Conservation (phyloP, 2,113 vertebrate species). For the Notothenia rossii region DNA sequence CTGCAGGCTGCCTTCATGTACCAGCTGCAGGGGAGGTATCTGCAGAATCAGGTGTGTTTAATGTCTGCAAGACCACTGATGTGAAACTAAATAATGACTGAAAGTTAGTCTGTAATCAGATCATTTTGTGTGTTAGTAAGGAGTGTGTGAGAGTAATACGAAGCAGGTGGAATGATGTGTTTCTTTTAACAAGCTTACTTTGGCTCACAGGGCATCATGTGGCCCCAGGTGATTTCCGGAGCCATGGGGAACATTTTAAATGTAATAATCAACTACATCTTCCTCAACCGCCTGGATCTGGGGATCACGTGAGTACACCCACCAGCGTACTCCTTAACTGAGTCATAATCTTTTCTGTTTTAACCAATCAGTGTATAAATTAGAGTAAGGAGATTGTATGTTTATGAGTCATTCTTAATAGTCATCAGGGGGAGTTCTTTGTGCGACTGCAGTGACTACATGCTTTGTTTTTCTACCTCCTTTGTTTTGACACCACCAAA, state of each 20-base stretch:
- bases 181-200: conserved; percentile 25
- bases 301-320: conserved; percentile 89
- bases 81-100: conserved; percentile 16
- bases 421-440: background rate
- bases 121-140: conserved; percentile 8
- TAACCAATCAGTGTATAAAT: background rate
- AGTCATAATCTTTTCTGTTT: background rate
- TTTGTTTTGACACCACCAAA: conserved; percentile 60
- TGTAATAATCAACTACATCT: conserved; percentile 87
- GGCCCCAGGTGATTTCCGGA: conserved; percentile 90
- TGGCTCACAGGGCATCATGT: conserved; percentile 88
- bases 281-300: conserved; percentile 86
- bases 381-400: background rate
- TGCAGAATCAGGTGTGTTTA: conserved; percentile 90
- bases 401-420: background rate
- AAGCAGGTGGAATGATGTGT: conserved; percentile 13
- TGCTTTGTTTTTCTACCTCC: conserved; percentile 9
- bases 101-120: conserved; percentile 17
- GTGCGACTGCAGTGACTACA: background rate
- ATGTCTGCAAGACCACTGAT: conserved; percentile 14
- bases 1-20: conserved; percentile 90
- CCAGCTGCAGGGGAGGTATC: conserved; percentile 89
- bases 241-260: conserved; percentile 89
- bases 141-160: conserved; percentile 8
- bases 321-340: background rate